Evolutionary conservation across 2,888 invertebrate species (phyloP), one percentile per base, ranked within the genome.

Genomic region (Agrotis segetum): DNA sequence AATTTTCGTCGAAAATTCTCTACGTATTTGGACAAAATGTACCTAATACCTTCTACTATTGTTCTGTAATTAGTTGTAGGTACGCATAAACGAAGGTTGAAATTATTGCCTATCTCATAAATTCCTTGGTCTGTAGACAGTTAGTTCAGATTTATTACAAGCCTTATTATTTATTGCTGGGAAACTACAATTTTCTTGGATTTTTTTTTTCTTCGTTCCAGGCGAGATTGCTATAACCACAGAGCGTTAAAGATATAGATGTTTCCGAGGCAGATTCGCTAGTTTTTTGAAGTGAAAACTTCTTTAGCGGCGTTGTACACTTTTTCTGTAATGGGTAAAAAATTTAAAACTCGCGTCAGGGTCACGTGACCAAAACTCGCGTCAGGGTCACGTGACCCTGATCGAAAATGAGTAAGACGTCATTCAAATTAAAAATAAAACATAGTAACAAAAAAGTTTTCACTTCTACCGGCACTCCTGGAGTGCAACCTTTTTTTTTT

Each of bases 21-120:
- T 7, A 34, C 34, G 7, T 1, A 19, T 19, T 7, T 7, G 17
- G 24, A 56, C 47, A 58, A 9, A 16, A n/a, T n/a, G 14, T 56
- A n/a, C n/a, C n/a, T n/a, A 24, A 13, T 47, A 58, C 29, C 9
- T 56, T 50, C 40, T 11, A 47, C 1, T 13, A 67, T 55, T 62
- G 49, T 65, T 64, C 61, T 55, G 17, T 67, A 69, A 82, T 69
- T 77, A 67, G 58, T 47, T 56, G 24, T n/a, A n/a, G n/a, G n/a
- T 46, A 17, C 50, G 58, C 73, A 77, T 66, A 58, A 55, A 67
- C 17, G 60, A 53, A 50, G 34, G 11, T 9, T 61, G 55, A 70
- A 79, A 73, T 80, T 59, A 77, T 80, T 72, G 71, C 59, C 63
- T 59, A 68, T 72, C 76, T 67, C 84, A 79, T 84, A 84, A 83